phyloP scores from a whole-genome alignment of 1,140 invertebrate species.

The Drosophila willistoni region DNA sequence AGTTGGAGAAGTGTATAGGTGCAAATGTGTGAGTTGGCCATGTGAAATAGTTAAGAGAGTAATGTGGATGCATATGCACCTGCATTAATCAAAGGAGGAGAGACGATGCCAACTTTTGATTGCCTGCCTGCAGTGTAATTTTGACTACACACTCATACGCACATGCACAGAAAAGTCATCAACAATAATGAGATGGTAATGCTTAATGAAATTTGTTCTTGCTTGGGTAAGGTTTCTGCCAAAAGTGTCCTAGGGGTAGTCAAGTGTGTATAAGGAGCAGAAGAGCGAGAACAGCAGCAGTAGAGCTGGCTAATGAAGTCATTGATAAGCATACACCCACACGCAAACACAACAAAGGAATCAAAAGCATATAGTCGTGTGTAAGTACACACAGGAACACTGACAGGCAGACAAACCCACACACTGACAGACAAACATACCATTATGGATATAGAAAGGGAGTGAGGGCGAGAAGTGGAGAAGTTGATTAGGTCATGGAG shows the following conservation, averaged over 20 bases:
- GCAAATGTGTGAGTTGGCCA: no score
- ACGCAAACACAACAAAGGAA: conserved; percentile 21
- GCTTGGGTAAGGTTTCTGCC: conserved; percentile 42
- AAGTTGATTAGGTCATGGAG: conserved; percentile 63
- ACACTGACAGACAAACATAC: background rate
- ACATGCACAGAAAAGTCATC: conserved; percentile 55
- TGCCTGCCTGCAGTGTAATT: conserved; percentile 36
- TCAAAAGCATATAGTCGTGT: no score
- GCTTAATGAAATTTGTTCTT: conserved; percentile 75
- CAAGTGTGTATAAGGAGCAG: conserved; percentile 11
- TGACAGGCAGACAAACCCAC: conserved; percentile 15
- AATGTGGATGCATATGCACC: conserved; percentile 6
- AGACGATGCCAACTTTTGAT: conserved; percentile 44
- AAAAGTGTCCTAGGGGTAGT: conserved; percentile 21
- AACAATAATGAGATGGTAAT: conserved; percentile 78
- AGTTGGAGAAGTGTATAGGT: no score
- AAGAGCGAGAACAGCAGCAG: conserved; percentile 24
- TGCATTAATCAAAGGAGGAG: background rate
- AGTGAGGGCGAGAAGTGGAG: background rate
- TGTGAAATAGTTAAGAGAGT: no score
- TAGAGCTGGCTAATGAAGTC: conserved; percentile 73
- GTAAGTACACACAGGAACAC: no score
- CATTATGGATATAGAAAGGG: no score
- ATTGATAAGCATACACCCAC: conserved; percentile 69
- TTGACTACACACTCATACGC: conserved; percentile 16